phyloP scores from a whole-genome alignment of 2,113 vertebrate genomes.

The Ageneiosus marmoratus region DNA sequence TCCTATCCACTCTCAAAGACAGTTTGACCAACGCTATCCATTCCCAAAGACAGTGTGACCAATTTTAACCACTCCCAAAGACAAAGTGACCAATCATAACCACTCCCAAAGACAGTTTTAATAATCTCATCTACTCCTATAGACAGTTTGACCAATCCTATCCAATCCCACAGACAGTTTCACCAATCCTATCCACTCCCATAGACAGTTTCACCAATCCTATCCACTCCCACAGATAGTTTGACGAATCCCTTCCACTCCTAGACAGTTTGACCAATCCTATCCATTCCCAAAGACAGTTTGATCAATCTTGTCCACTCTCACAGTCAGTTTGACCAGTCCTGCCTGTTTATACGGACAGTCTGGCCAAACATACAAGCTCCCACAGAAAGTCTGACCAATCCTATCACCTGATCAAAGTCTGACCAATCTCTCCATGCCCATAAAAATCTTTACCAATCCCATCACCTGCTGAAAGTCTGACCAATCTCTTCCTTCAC shows the following conservation, averaged over 20 bases:
- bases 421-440: neutral
- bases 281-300: too few species aligned
- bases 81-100: neutral
- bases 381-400: too few species aligned
- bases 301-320: too few species aligned
- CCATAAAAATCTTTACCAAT: neutral
- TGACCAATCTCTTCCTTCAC: neutral
- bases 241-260: neutral
- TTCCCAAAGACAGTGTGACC: neutral
- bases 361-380: too few species aligned
- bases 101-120: neutral
- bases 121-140: too few species aligned
- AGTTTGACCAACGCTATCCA: too few species aligned
- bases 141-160: neutral
- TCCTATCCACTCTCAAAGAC: too few species aligned
- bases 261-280: too few species aligned
- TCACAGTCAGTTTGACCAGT: too few species aligned
- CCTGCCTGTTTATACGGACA: too few species aligned
- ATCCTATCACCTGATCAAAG: rapidly evolving
- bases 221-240: too few species aligned
- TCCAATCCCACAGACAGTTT: rapidly evolving
- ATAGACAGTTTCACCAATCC: neutral
- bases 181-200: neutral
- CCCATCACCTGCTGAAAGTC: neutral
- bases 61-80: too few species aligned